Conservation (phyloP, 2,797 vertebrate species). For the Odontamblyopus lacepedii region DNA sequence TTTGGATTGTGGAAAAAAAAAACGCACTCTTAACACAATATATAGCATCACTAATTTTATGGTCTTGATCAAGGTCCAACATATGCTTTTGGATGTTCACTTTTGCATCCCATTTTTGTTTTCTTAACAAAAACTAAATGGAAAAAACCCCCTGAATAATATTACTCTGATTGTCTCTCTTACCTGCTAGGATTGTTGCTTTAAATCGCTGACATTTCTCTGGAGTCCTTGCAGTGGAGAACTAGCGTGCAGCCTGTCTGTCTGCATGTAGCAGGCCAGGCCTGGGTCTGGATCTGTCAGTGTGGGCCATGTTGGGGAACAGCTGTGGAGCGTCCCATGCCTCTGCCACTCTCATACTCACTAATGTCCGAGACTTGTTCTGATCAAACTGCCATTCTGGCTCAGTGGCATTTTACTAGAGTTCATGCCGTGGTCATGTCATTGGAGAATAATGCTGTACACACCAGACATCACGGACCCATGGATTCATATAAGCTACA, state of each 20-base stretch:
- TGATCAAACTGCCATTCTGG: constrained; percentile 38
- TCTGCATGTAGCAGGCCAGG: constrained; percentile 62
- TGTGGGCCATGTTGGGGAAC: constrained; percentile 63
- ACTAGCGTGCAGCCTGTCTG: constrained; percentile 61
- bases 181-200: constrained; percentile 24
- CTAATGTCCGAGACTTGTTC: constrained; percentile 73
- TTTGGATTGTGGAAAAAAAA: background rate
- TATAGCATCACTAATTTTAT: background rate
- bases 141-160: background rate
- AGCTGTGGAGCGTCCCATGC: constrained; percentile 73
- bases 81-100: background rate
- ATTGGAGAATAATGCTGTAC: constrained; percentile 36
- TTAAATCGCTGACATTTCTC: constrained; percentile 26
- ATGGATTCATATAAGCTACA: constrained; percentile 1
- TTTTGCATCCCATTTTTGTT: background rate
- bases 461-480: constrained; percentile 12
- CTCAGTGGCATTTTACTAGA: constrained; percentile 53
- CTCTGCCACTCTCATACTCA: constrained; percentile 58
- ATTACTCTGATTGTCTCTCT: background rate
- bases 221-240: constrained; percentile 40
- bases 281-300: constrained; percentile 79
- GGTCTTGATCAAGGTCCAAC: background rate
- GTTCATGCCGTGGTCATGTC: constrained; percentile 74
- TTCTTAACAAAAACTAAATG: background rate
- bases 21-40: background rate